Evolutionary conservation across 1,140 invertebrate genomes (phyloP), one percentile per base, ranked within the genome.

Genomic region (Spodoptera litura): DNA sequence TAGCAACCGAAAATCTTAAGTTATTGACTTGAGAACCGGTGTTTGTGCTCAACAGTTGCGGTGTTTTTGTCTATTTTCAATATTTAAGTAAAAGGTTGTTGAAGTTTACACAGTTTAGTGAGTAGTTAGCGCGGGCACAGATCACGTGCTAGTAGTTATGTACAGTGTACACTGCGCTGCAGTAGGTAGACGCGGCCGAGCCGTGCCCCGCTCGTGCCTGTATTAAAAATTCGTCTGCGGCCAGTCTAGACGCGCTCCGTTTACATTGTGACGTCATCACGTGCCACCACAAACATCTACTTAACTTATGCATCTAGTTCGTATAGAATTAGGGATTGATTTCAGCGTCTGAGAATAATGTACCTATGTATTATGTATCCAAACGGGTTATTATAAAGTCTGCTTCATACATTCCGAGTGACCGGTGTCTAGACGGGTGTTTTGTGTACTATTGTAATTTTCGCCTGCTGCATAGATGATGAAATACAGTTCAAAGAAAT

Each of bases 171-270:
- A 82, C 81, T 81, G 81, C 81, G 80, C 76, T 73, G 76, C 68
- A 78, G 80, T 82, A 85, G 81, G 70, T 81, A 78, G 78, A 76
- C 66, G 78, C 73, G 78, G 70, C 72, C 81, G 82, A 52, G 80
- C 58, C 70, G 59, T 44, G 66, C 68, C 79, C 78, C 81, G 81
- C 78, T 75, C 82, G 81, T 72, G 82, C 71, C 70, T 72, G 81
- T 91, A 90, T 92, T 92, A 91, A 93, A 93, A 93, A 93, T 90
- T 92, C 87, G 91, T 93, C 92, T 93, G 88, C 84, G 83, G 85
- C 78, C 85, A 85, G 92, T 93, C 92, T 92, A 93, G 92, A 93
- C 92, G 84, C 73, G 81, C 75, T 86, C 84, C 82, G 85, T 77
- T 87, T 87, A 88, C 85, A 89, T 83, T 85, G 85, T 87, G 86